phyloP scores from a whole-genome alignment of 2,113 vertebrate species.

The Tinamus guttatus region DNA sequence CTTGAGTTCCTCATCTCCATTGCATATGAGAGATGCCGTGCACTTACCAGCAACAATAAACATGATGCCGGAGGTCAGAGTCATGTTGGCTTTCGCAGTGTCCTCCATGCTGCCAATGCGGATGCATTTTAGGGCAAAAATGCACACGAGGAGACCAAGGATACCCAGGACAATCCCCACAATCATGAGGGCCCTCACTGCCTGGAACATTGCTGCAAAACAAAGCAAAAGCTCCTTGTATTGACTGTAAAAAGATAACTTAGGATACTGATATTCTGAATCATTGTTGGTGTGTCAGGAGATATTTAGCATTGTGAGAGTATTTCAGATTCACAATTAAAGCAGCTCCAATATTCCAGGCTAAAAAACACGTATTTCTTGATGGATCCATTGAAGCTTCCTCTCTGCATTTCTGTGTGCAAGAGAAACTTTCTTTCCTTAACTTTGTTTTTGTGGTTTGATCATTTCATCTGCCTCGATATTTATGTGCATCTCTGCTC shows the following conservation, averaged over 20 bases:
- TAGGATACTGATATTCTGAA: background rate
- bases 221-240: background rate
- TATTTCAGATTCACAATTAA: background rate
- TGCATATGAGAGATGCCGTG: background rate
- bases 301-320: background rate
- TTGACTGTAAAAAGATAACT: background rate
- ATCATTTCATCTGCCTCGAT: background rate
- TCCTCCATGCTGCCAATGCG: conserved; percentile 90
- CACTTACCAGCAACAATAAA: conserved; percentile 85
- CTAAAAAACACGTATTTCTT: background rate
- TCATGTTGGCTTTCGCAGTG: conserved; percentile 89
- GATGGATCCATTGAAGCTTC: no score
- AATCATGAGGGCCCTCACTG: conserved; percentile 89
- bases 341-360: background rate
- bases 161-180: conserved; percentile 87
- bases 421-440: background rate
- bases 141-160: conserved; percentile 83
- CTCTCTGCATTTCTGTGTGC: background rate
- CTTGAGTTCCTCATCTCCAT: background rate
- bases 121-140: conserved; percentile 91
- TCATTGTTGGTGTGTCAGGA: background rate
- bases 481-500: background rate
- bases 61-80: conserved; percentile 87
- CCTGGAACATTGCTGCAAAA: conserved; percentile 87
- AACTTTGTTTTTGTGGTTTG: background rate